Base-by-base conservation (phyloP, 2,113 vertebrate genomes). In the Centrocercus urophasianus region DNA sequence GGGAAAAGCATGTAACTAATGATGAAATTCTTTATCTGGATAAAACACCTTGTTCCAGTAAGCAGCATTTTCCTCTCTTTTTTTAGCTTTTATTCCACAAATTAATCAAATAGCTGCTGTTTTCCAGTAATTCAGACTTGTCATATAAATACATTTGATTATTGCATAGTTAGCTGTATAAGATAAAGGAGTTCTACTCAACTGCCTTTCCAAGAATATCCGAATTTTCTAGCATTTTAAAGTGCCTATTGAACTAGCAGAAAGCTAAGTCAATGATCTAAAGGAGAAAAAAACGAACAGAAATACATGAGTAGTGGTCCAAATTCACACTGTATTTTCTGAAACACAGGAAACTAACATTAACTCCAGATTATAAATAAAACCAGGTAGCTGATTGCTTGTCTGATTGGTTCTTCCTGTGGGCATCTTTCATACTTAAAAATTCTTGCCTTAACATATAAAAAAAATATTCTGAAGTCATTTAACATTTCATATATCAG, bases 101-200 rank as follows among this genome's bases (percentile, higher is more conserved):
- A 83, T 34, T 52, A 90, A 84, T 91, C 77, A 95, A 84, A 90
- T 16, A 95, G 75, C 40, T 36, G 27, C 70, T 91, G 8, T 90
- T 94, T 96, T 71, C 47, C 54, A 61, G 80, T 88, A 91, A 94
- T 86, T 94, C 38, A 82, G 34, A 92, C 18, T 36, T 90, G 57
- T 79, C 71, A 67, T 80, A 82, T 72, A 96, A 93, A 64, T 86
- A 34, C 88, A 82, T 83, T 76, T 90, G 80, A 79, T 69, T 94
- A 96, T 72, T 74, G 56, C 83, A 57, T 90, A 94, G 93, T 95
- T 82, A 94, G 82, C 89, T 48, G 38, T 75, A 38, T 83, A 88
- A 36, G 63, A 96, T 64, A 95, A 93, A 94, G 72, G 30, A 30
- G 43, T 93, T 74, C 69, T 90, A 80, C 63, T 28, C 66, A 61